Percentiles rank a stretch among this genome's conserved stretches.
These are phyloP conservation scores for Micromesistius poutassou DNA, from an alignment of 2,797 vertebrate genomes.

Conservation along the genomic window DNA sequence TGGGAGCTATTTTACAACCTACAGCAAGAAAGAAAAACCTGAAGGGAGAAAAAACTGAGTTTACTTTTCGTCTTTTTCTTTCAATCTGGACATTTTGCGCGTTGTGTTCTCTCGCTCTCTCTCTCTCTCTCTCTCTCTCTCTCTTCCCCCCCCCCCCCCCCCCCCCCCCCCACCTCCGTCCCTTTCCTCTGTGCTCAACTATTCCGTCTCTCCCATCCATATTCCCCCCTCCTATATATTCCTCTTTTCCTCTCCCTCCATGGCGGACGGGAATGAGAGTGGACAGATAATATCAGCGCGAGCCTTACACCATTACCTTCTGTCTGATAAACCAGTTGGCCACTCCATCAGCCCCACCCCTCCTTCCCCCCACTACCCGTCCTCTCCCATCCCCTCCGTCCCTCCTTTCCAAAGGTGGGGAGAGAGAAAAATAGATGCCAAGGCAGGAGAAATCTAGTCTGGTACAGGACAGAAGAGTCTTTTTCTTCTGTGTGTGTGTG, in stretches of 20 bases:
- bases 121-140: background rate
- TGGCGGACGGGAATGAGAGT: conserved; percentile 55
- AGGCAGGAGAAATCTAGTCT: conserved; percentile 61
- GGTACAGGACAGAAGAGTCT: conserved; percentile 42
- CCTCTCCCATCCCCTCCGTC: conserved; percentile 37
- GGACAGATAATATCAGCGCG: conserved; percentile 64
- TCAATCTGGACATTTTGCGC: background rate
- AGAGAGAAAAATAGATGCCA: conserved; percentile 32
- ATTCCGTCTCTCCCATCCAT: conserved; percentile 20
- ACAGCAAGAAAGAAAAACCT: conserved; percentile 13
- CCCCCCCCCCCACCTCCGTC: background rate
- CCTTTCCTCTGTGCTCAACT: background rate
- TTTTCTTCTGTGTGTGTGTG: conserved; percentile 18
- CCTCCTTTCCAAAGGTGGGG: conserved; percentile 25
- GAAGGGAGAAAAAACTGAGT: background rate
- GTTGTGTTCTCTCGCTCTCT: background rate
- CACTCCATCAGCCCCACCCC: conserved; percentile 63
- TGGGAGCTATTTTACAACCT: conserved; percentile 31
- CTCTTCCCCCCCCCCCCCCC: background rate
- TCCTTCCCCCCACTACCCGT: conserved; percentile 33
- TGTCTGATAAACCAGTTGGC: conserved; percentile 62
- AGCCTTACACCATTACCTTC: conserved; percentile 69
- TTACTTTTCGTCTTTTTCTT: background rate
- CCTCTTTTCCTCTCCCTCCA: conserved; percentile 48
- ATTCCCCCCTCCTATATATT: conserved; percentile 35